Evolutionary conservation across 2,113 vertebrate species (phyloP), one percentile per base, ranked within the genome.

Genomic region (Callospermophilus lateralis): DNA sequence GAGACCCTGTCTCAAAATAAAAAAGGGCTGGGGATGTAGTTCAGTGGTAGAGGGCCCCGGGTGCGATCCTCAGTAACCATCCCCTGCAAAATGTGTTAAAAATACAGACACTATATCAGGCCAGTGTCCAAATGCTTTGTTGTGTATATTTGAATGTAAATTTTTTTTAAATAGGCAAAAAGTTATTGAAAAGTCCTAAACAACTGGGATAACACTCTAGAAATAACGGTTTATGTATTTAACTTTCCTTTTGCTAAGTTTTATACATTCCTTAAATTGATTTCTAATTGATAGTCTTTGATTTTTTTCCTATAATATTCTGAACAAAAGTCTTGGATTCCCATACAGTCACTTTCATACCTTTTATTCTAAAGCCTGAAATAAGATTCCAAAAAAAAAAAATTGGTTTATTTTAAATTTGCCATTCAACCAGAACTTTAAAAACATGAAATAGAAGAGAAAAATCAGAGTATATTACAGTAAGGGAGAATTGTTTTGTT

Each of bases 321-420:
- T 67, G 32, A 92, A 37, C 70, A 37, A 65, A 78, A 67, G 8
- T 85, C 2, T 68, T 89, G 48, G 77, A 65, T 84, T 68, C 78
- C 30, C 39, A 26, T 28, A 55, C 53, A 81, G 11, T 78, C 42
- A 89, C 68, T 78, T 63, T 67, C 34, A 89, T n/a, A 22, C 34
- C 65, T 85, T 91, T 96, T 79, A 92, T 67, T 83, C 28, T 80
- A 90, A 76, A 73, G 22, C 32, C 11, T 85, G 26, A 80, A 42
- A 55, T n/a, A 88, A 32, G 68, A 88, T 9, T 88, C 32, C n/a
- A 51, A 42, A 78, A 22, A 55, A 81, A 45, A 45, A 30, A 51
- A 51, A 28, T 67, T 63, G 9, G 61, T 63, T 28, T 79, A 45
- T 74, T 83, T 78, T 70, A 74, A 84, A 48, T 63, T 87, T 84